Evolutionary conservation across 2,113 vertebrate species (phyloP).

Genomic region (Scomber colias): DNA sequence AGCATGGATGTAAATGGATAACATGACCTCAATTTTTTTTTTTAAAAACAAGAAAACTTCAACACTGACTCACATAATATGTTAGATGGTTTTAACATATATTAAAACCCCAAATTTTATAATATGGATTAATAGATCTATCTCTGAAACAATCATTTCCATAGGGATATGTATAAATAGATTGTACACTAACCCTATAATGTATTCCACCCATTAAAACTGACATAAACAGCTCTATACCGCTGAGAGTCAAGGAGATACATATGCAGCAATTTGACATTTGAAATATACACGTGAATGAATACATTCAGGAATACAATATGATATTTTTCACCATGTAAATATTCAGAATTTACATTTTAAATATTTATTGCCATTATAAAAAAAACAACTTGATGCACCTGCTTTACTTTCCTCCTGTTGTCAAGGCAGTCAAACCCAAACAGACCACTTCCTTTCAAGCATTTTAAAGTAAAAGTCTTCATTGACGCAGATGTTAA

Average conservation of each 20-base stretch:
- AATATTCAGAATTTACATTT: conserved; percentile 2
- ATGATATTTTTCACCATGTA: neutral
- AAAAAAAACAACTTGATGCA: conserved; percentile 53
- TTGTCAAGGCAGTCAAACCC: conserved; percentile 15
- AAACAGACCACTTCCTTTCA: conserved; percentile 26
- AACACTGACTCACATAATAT: neutral
- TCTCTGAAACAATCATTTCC: neutral
- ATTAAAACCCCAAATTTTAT: neutral
- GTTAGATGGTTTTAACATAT: neutral
- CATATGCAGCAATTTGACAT: conserved; percentile 29
- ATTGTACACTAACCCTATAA: conserved; percentile 13
- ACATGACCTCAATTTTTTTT: neutral
- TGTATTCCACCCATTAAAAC: conserved; percentile 19
- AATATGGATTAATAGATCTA: neutral
- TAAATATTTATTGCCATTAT: conserved; percentile 13
- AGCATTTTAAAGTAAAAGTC: conserved; percentile 25
- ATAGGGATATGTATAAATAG: conserved; percentile 1
- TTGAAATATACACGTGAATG: conserved; percentile 15
- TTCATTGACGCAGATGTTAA: neutral
- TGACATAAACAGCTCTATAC: neutral
- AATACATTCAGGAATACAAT: neutral
- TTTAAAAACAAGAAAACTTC: neutral
- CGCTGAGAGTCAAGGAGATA: conserved; percentile 5
- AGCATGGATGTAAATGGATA: neutral
- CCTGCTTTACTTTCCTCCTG: neutral